Evolutionary conservation across 2,797 vertebrate genomes (phyloP), one percentile per base, ranked within the genome.

Genomic region (Eleutherodactylus coqui): DNA sequence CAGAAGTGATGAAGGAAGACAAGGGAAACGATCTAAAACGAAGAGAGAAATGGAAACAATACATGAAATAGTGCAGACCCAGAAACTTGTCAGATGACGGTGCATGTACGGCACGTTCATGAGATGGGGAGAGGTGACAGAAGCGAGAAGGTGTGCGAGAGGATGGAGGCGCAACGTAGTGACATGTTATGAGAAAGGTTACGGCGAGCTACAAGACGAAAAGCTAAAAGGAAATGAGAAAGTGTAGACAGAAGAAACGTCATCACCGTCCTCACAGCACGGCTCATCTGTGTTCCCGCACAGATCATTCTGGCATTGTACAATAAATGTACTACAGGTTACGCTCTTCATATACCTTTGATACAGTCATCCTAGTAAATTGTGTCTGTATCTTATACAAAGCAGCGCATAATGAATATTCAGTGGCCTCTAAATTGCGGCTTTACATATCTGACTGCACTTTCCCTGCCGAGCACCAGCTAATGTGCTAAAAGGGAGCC

Each of bases 1-100:
- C 24, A 53, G 45, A 72, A 51, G 47, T 53, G 79, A 19, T 82
- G 79, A 82, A 16, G 21, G 55, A 53, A 49, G 38, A 64, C 13
- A 13, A 70, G 10, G n/a, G 64, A 82, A 45, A 13, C 8, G 11
- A 51, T 69, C 24, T 45, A 49, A 45, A 70, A 70, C 34, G 32
- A n/a, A 69, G 21, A 53, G 47, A 34, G 58, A 45, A 47, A 32
- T 47, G 78, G 19, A 34, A 80, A 67, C 27, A 67, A 29, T 21
- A 58, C 45, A 43, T 34, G 60, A 49, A 67, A 49, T 27, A 60
- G 14, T 41, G 76, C 53, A 67, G 43, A 67, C 43, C 45, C 34
- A 60, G 51, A 79, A 41, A 60, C 19, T 43, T 41, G 21, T 60
- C 53, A 60, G 51, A 47, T 64, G 76, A 43, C 24, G 43, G 34